A percentile compares a stretch with the other conserved stretches of the same genome.
Conservation (phyloP, 2,888 invertebrate genomes). For the Troides oblongomaculatus region DNA sequence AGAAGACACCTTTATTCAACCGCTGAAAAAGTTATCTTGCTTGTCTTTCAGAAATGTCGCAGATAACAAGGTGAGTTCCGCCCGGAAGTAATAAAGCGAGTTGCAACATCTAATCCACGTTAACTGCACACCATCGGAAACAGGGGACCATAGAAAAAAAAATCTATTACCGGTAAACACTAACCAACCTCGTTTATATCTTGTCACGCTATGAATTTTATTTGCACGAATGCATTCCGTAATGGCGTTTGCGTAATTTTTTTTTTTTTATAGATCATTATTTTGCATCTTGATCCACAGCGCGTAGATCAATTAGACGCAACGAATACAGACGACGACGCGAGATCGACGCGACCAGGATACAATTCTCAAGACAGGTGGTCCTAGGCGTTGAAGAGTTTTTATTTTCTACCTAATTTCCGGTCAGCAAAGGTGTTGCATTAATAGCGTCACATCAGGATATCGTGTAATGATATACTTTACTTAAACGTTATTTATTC, state of each 20-base stretch:
- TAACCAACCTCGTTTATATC: neutral
- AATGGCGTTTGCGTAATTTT: slow-evolving; percentile 5
- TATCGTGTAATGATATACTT: slow-evolving; percentile 15
- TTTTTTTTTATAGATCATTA: slow-evolving; percentile 18
- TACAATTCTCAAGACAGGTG: slow-evolving; percentile 27
- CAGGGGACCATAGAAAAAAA: too few relatives aligned
- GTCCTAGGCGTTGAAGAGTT: slow-evolving; percentile 20
- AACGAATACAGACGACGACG: slow-evolving; percentile 20
- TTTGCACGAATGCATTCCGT: neutral
- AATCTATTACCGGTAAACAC: too few relatives aligned
- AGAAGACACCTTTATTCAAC: too few relatives aligned
- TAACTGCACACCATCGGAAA: too few relatives aligned
- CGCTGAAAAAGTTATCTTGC: too few relatives aligned
- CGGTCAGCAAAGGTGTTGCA: slow-evolving; percentile 27
- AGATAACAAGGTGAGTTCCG: too few relatives aligned
- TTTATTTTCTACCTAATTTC: slow-evolving; percentile 27
- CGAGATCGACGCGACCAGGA: slow-evolving; percentile 7
- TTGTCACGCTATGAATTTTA: slow-evolving; percentile 14
- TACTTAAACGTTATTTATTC: slow-evolving; percentile 11
- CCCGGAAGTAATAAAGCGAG: too few relatives aligned
- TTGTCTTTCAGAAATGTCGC: too few relatives aligned
- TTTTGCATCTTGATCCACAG: slow-evolving; percentile 14
- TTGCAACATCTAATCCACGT: too few relatives aligned
- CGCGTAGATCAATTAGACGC: slow-evolving; percentile 24
- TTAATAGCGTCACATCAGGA: slow-evolving; percentile 5